A percentile compares a stretch with the other conserved stretches of the same genome.
Conservation (phyloP, 2,888 invertebrate species). For the Xanthorhoe spadicearia region DNA sequence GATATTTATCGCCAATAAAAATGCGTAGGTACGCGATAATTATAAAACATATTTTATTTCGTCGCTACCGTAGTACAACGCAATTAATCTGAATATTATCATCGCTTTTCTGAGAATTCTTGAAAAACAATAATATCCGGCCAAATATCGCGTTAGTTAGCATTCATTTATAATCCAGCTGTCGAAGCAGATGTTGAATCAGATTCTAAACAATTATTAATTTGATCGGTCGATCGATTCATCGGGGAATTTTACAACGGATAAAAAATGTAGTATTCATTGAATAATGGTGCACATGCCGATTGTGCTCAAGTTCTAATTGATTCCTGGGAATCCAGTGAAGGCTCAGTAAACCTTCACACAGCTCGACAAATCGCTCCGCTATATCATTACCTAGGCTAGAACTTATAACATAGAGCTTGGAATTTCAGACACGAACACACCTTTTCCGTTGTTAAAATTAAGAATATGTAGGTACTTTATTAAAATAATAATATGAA, state of each 20-base stretch:
- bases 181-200: constrained; percentile 69
- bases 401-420: constrained; percentile 58
- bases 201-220: constrained; percentile 51
- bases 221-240: constrained; percentile 33
- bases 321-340: constrained; percentile 56
- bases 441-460: constrained; percentile 1
- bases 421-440: constrained; percentile 47
- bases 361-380: constrained; percentile 54
- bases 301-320: constrained; percentile 44
- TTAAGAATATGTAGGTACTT: constrained; percentile 11
- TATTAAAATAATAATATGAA: too few species aligned
- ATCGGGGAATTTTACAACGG: constrained; percentile 14
- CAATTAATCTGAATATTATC: constrained; percentile 60
- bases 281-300: constrained; percentile 48
- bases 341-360: constrained; percentile 60
- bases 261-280: constrained; percentile 41
- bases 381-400: constrained; percentile 70
- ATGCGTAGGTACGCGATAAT: constrained; percentile 58
- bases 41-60: constrained; percentile 57
- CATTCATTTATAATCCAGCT: constrained; percentile 67
- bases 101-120: constrained; percentile 58
- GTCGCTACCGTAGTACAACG: constrained; percentile 47
- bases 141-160: constrained; percentile 58
- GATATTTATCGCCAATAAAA: constrained; percentile 79
- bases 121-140: constrained; percentile 73